Conservation (phyloP, 2,888 invertebrate species). For the Plebejus anna region DNA sequence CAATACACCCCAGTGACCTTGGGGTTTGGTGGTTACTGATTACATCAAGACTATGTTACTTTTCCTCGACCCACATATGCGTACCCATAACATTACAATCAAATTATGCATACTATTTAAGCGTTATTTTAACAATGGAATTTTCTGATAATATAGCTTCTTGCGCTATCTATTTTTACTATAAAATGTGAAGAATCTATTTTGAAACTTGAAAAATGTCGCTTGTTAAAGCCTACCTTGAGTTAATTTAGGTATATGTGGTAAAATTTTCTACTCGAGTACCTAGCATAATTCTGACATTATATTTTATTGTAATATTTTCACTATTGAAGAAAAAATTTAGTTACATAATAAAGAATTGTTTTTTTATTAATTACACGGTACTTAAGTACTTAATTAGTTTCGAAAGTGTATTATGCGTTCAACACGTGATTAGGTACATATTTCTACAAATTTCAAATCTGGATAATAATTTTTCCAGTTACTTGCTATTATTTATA, state of each 20-base stretch:
- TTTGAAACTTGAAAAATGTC: not conserved
- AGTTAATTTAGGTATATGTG: not conserved
- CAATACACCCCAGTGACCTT: not conserved
- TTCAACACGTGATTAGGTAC: too few relatives aligned
- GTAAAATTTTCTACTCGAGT: not conserved
- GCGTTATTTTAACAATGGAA: slow-evolving; percentile 9
- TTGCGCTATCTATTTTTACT: not conserved
- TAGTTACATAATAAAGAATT: not conserved
- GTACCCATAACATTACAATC: slow-evolving; percentile 25
- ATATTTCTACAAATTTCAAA: not conserved
- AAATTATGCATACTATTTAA: slow-evolving; percentile 5
- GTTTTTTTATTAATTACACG: not conserved
- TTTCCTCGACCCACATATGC: slow-evolving; percentile 27
- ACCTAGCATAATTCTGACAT: not conserved
- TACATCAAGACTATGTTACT: slow-evolving; percentile 7
- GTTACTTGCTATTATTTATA: not conserved
- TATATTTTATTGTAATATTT: not conserved
- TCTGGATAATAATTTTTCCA: not conserved
- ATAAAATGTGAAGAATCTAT: not conserved
- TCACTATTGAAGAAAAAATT: not conserved
- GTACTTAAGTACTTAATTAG: too few relatives aligned
- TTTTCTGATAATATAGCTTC: not conserved
- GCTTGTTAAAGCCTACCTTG: not conserved
- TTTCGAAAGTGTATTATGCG: too few relatives aligned
- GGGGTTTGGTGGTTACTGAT: not conserved